Evolutionary conservation across 1,140 invertebrate genomes (phyloP).

Genomic region (Drosophila guanche): DNA sequence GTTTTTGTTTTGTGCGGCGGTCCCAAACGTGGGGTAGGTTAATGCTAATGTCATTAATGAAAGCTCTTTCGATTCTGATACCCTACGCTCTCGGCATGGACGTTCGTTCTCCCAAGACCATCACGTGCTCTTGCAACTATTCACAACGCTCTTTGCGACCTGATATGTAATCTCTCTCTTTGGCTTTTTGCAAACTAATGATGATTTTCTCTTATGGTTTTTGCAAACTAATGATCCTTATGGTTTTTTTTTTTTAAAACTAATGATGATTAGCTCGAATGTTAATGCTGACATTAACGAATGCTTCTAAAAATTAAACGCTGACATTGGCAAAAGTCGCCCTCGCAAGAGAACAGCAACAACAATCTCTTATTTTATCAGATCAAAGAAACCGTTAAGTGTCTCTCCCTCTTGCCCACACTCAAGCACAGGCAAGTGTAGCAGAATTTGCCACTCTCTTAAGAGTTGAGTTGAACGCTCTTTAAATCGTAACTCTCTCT

Average conservation of each 20-base stretch:
- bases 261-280: no score
- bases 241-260: no score
- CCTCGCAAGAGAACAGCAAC: constrained; percentile 23
- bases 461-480: constrained; percentile 5
- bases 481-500: constrained; percentile 7
- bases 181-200: constrained; percentile 31
- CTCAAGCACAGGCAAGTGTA: background rate
- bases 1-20: constrained; percentile 39
- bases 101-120: background rate
- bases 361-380: constrained; percentile 9
- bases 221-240: no score
- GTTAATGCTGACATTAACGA: no score
- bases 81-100: constrained; percentile 1
- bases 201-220: no score
- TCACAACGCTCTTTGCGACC: constrained; percentile 3
- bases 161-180: background rate
- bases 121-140: background rate
- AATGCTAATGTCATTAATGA: constrained; percentile 61
- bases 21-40: constrained; percentile 71
- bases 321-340: constrained; percentile 47
- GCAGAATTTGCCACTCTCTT: constrained; percentile 14
- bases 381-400: constrained; percentile 43
- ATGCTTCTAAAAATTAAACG: background rate
- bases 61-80: constrained; percentile 20
- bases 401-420: background rate